These are phyloP conservation scores for Macquaria ambigua DNA, from an alignment of 2,113 vertebrate genomes.

Conservation along the genomic window DNA sequence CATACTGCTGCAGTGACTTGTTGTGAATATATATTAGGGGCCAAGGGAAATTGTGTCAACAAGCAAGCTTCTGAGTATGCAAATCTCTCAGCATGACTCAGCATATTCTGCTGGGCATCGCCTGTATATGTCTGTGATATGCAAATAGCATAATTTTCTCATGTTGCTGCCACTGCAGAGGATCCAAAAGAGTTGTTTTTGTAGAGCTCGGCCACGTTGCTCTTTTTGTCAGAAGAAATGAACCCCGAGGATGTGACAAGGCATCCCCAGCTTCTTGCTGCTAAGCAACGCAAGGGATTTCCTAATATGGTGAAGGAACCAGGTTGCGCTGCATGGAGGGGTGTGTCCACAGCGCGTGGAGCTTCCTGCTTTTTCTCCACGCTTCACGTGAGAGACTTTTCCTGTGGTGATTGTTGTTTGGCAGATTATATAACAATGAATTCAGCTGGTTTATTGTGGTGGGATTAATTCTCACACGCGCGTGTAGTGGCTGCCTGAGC, in stretches of 20 bases:
- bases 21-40: conserved; percentile 15
- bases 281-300: conserved; percentile 81
- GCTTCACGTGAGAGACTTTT: neutral
- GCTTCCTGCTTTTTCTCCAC: conserved; percentile 58
- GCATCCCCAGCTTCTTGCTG: conserved; percentile 80
- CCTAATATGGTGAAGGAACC: conserved; percentile 81
- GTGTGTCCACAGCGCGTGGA: conserved; percentile 61
- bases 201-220: neutral
- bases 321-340: conserved; percentile 68
- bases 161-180: neutral
- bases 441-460: neutral
- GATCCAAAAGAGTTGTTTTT: neutral
- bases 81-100: conserved; percentile 49
- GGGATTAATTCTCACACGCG: neutral
- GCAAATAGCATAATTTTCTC: conserved; percentile 1
- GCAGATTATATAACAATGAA: neutral
- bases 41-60: conserved; percentile 22
- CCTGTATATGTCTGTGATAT: neutral
- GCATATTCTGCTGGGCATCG: conserved; percentile 26
- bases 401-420: conserved; percentile 26
- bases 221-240: conserved; percentile 17
- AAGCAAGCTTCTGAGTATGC: conserved; percentile 27
- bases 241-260: conserved; percentile 42
- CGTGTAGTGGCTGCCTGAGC: conserved; percentile 3
- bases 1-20: conserved; percentile 43